phyloP scores from a whole-genome alignment of 1,140 invertebrate genomes.

The Hypsibius dujardini region DNA sequence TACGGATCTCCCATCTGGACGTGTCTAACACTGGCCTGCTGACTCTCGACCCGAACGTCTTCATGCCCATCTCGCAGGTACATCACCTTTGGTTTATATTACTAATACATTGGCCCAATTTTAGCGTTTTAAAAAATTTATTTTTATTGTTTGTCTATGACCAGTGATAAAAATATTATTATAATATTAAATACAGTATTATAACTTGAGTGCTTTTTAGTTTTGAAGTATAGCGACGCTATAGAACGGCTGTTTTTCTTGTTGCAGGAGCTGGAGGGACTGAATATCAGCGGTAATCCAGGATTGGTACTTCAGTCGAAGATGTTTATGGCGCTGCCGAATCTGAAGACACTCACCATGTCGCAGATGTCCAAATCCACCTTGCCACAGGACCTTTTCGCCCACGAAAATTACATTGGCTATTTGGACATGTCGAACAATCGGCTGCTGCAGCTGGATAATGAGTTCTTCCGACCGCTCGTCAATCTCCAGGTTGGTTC shows the following conservation, averaged over 20 bases:
- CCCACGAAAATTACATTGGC: neutral
- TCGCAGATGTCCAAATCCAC: neutral
- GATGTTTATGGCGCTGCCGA: neutral
- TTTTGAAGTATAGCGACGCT: too few species aligned
- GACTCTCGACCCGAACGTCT: neutral
- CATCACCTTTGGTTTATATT: too few species aligned
- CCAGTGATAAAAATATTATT: too few species aligned
- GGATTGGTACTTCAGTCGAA: neutral
- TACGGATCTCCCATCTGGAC: neutral
- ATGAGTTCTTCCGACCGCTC: neutral
- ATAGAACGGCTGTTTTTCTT: too few species aligned
- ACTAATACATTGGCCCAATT: too few species aligned
- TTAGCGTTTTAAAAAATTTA: too few species aligned
- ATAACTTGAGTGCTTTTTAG: too few species aligned
- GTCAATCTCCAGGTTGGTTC: neutral
- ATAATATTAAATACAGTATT: too few species aligned
- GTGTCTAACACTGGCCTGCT: neutral
- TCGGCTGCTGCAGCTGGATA: neutral
- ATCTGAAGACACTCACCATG: neutral
- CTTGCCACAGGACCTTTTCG: neutral
- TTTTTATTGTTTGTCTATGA: too few species aligned
- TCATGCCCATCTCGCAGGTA: neutral
- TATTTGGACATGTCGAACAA: neutral
- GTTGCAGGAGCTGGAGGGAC: neutral
- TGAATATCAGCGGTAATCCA: constrained; percentile 15